These are phyloP conservation scores for Allobates femoralis DNA, from an alignment of 2,797 vertebrate species.

Conservation along the genomic window DNA sequence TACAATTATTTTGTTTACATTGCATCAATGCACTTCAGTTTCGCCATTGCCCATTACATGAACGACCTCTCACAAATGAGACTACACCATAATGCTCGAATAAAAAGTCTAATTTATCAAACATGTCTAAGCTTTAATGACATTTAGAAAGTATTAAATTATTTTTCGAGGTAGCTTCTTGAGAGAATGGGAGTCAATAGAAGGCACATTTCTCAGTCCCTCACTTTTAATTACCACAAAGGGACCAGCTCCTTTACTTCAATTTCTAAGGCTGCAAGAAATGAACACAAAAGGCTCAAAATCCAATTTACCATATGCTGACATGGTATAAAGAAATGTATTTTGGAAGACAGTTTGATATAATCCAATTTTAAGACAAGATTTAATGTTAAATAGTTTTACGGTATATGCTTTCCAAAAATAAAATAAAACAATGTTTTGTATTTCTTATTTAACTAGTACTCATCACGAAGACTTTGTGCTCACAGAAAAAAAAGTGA, in stretches of 20 bases:
- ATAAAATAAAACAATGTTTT: background rate
- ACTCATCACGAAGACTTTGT: background rate
- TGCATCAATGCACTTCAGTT: slow-evolving; percentile 2
- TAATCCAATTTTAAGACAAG: background rate
- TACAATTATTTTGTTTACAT: slow-evolving; percentile 50
- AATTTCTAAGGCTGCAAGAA: slow-evolving; percentile 12
- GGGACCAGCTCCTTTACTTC: background rate
- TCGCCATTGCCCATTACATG: background rate
- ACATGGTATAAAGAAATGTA: slow-evolving; percentile 11
- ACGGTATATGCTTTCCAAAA: background rate
- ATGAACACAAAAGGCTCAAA: slow-evolving; percentile 17
- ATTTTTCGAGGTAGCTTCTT: slow-evolving; percentile 35
- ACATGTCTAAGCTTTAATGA: slow-evolving; percentile 41
- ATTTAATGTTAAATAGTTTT: background rate
- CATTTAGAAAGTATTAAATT: slow-evolving; percentile 53
- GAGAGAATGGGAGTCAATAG: slow-evolving; percentile 21
- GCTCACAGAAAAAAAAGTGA: too few species aligned
- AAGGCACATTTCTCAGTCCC: background rate
- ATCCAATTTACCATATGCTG: slow-evolving; percentile 28
- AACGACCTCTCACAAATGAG: slow-evolving; percentile 45
- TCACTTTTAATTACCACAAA: slow-evolving; percentile 47
- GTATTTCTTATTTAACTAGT: background rate
- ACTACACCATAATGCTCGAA: slow-evolving; percentile 23
- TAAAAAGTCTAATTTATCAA: slow-evolving; percentile 53
- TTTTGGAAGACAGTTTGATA: slow-evolving; percentile 19